These are phyloP conservation scores for Agrotis segetum DNA, from an alignment of 2,888 invertebrate genomes.

Conservation along the genomic window DNA sequence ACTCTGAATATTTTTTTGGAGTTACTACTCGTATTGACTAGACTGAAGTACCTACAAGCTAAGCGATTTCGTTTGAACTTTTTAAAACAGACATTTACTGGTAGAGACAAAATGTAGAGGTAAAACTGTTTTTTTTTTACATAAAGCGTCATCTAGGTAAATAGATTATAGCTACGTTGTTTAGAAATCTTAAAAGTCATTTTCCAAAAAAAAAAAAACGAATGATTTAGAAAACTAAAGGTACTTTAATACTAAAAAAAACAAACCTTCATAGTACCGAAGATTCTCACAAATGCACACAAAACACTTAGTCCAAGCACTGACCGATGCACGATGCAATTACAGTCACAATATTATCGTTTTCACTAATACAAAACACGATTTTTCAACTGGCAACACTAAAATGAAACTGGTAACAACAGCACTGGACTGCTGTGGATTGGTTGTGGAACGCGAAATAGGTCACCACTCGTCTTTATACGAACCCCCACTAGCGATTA, in stretches of 20 bases:
- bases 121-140: background rate
- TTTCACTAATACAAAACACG: slow-evolving; percentile 34
- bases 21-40: no score
- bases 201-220: background rate
- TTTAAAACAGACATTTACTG: no score
- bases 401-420: slow-evolving; percentile 36
- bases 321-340: slow-evolving; percentile 4
- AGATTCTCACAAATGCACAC: slow-evolving; percentile 59
- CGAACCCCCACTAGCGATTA: slow-evolving; percentile 75
- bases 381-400: slow-evolving; percentile 38
- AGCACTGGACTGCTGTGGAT: slow-evolving; percentile 69
- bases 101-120: background rate
- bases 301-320: slow-evolving; percentile 55
- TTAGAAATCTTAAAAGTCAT: no score
- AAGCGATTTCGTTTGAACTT: no score
- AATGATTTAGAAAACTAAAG: background rate
- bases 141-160: background rate
- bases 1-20: no score
- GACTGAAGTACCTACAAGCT: no score
- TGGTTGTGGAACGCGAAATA: slow-evolving; percentile 83
- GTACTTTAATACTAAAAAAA: background rate
- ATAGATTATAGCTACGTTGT: background rate
- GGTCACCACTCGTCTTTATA: slow-evolving; percentile 84
- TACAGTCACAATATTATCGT: slow-evolving; percentile 28
- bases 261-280: slow-evolving; percentile 71